Conservation (phyloP, 2,888 invertebrate species). For the Hemaris fuciformis region DNA sequence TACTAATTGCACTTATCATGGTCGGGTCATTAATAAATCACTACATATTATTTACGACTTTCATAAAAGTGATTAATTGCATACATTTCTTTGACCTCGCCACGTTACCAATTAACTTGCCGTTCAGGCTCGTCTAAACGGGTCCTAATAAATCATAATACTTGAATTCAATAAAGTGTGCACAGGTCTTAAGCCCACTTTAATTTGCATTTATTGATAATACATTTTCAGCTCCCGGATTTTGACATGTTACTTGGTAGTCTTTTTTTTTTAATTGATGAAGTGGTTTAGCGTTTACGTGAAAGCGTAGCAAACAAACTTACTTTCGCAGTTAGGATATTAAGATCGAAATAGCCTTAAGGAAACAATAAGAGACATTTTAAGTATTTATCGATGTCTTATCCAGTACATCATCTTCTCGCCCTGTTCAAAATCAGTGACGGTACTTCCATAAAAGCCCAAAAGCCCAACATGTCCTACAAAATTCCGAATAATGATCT, state of each 20-base stretch:
- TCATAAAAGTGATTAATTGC: conserved; percentile 4
- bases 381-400: too few relatives aligned
- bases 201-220: not conserved
- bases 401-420: too few relatives aligned
- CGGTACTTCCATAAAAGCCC: too few relatives aligned
- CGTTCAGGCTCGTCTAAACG: not conserved
- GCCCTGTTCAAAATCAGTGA: too few relatives aligned
- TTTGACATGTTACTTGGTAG: not conserved
- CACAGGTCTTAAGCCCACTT: not conserved
- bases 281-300: too few relatives aligned
- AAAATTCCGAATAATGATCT: too few relatives aligned
- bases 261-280: not conserved
- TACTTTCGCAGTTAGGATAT: too few relatives aligned
- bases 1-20: conserved; percentile 2
- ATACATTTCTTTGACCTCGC: not conserved
- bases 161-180: not conserved
- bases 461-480: too few relatives aligned
- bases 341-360: too few relatives aligned
- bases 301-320: too few relatives aligned
- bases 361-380: too few relatives aligned
- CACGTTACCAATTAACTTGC: not conserved
- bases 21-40: not conserved
- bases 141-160: not conserved
- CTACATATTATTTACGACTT: conserved; percentile 1
- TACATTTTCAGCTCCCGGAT: not conserved